Evolutionary conservation across 2,113 vertebrate genomes (phyloP), one percentile per base, ranked within the genome.

Genomic region (Glaucidium brasilianum): DNA sequence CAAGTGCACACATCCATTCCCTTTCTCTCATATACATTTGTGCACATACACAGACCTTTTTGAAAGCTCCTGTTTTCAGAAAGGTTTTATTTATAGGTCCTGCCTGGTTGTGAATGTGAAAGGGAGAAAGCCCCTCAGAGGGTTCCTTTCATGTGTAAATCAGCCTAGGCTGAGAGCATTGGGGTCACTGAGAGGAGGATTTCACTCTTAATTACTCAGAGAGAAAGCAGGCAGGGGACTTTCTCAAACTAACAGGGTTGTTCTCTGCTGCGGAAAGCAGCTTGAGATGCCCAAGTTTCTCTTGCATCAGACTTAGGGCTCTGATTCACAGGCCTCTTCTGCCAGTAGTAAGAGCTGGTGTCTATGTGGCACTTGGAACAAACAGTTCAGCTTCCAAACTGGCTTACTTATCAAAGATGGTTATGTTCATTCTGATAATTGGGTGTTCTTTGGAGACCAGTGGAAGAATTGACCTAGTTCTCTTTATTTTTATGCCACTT

Each of bases 111-210:
- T 96, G 97, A 94, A 97, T 97, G 97, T 98, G 98, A 98, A 98
- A 98, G 93, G 94, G 97, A 98, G 97, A 97, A 96, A 96, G 95
- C 96, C 92, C 97, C 96, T 97, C 90, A 81, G 90, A 91, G 93
- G 90, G 86, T 91, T 97, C 97, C 98, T 98, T 98, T 98, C 98
- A 98, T 98, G 98, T 98, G 98, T 97, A 98, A 98, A 98, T 98
- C 97, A 98, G 97, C 96, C 94, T 47, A 77, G 95, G 94, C 96
- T 93, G 6, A 89, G 97, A 98, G 98, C 97, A n/a, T 63, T 82
- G 69, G 96, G 98, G 98, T 98, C 98, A 98, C 93, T 12, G 56
- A 95, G 98, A 97, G 98, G 97, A 96, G 97, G 98, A 97, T 98
- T 98, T 98, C 97, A 97, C 98, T 98, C 97, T 98, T 98, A 98